These are phyloP conservation scores for Tokudaia muenninki DNA, from an alignment of 2,797 vertebrate species.

Conservation along the genomic window DNA sequence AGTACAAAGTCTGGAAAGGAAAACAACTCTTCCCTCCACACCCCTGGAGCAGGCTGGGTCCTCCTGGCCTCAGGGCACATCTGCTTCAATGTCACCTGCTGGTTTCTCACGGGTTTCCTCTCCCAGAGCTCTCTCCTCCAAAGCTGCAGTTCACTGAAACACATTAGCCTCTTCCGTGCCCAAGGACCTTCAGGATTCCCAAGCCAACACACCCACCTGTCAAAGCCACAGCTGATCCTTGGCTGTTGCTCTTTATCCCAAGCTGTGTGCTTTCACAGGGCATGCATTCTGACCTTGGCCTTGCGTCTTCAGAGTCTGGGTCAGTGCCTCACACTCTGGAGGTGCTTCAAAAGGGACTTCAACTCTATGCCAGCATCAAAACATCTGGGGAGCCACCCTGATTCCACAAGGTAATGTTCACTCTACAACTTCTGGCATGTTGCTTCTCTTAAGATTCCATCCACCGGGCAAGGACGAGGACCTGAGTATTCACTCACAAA, in stretches of 20 bases:
- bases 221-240: not conserved
- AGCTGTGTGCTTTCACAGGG: not conserved
- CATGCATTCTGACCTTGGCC: not conserved
- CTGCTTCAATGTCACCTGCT: not conserved
- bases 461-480: too few relatives aligned
- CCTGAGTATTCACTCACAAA: not conserved
- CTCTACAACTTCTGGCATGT: not conserved
- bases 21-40: not conserved
- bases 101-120: not conserved
- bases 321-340: not conserved
- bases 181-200: not conserved
- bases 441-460: not conserved
- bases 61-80: not conserved
- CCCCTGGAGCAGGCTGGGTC: not conserved
- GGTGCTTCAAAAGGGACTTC: not conserved
- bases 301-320: not conserved
- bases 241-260: not conserved
- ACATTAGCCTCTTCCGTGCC: not conserved
- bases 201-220: too few relatives aligned
- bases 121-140: not conserved
- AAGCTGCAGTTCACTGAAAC: not conserved
- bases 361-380: not conserved
- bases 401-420: not conserved
- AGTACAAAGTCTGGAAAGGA: not conserved
- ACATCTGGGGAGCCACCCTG: not conserved